Conservation (phyloP, 1,140 invertebrate genomes). For the Caenorhabditis brenneri region DNA sequence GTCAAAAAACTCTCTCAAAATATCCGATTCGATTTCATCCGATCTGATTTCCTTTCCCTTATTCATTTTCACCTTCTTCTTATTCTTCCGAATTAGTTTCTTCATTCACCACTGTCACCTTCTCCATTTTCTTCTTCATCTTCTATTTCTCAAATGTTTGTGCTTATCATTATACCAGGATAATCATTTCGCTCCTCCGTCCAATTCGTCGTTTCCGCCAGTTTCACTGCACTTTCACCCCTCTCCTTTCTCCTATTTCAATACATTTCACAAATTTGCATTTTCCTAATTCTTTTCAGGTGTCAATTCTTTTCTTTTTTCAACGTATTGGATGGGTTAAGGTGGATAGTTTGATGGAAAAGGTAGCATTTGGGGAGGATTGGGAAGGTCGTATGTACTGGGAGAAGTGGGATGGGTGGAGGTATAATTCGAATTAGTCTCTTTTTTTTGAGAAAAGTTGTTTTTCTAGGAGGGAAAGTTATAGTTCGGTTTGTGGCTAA, state of each 20-base stretch:
- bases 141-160: constrained; percentile 11
- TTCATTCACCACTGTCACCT: not conserved
- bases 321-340: not conserved
- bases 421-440: constrained; percentile 15
- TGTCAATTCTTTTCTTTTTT: too few relatives aligned
- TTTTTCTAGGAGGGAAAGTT: not conserved
- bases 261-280: not conserved
- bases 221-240: constrained; percentile 19
- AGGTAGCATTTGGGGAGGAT: not conserved
- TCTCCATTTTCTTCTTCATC: not conserved
- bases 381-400: not conserved
- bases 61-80: not conserved
- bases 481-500: too few relatives aligned
- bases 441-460: not conserved
- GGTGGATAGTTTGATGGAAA: not conserved
- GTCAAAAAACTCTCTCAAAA: too few relatives aligned
- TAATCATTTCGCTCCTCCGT: constrained; percentile 36
- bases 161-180: constrained; percentile 42
- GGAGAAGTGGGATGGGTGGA: not conserved
- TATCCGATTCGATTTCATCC: not conserved
- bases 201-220: not conserved
- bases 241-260: not conserved
- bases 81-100: too few relatives aligned
- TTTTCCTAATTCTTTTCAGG: not conserved
- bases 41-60: too few relatives aligned